Base-by-base conservation (phyloP, 2,113 vertebrate genomes). In the Hiodon tergisus region DNA sequence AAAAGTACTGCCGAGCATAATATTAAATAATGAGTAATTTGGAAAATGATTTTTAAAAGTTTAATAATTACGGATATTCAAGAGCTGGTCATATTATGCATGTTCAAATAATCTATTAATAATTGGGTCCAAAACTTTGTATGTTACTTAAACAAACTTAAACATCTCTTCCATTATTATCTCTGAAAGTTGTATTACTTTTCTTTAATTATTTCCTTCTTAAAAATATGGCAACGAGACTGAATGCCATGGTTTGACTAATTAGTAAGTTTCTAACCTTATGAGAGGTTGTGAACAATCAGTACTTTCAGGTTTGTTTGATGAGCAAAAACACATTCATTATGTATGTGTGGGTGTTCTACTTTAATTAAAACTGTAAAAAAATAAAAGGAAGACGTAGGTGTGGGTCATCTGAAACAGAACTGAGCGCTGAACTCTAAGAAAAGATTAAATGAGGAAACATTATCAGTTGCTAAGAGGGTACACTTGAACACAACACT, bases 401-500 rank as follows among this genome's bases (percentile, higher is more conserved):
- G 67, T 4, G 9, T 50, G 10, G 50, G 13, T 51, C 11, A 60
- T 9, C 46, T 31, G 10, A 17, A 59, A 47, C 53, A 50, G 52
- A 3, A 48, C 3, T 66, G 53, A 55, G 31, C 31, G 3, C 13
- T n/a, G 4, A 54, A 11, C 61, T 54, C 50, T 6, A 52, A 67
- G 61, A 69, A 52, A 2, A 8, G 10, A 61, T 10, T 76, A 71
- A 71, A 76, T 71, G 50, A 71, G 57, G 50, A 61, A 50, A 62
- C 50, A 55, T 47, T 67, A 76, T 65, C 55, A 50, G 54, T 13
- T 47, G 59, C 69, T 31, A 17, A 60, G 59, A 75, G 13, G 16
- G 11, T 4, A 51, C 62, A 54, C 62, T 66, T 68, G 69, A 67
- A 60, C 48, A 59, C 46, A 55, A 46, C 63, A 68, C 51, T 76